Percentiles rank a stretch among this genome's conserved stretches.
Conservation (phyloP, 1,140 invertebrate genomes). For the Pseudomyrmex concolor region DNA sequence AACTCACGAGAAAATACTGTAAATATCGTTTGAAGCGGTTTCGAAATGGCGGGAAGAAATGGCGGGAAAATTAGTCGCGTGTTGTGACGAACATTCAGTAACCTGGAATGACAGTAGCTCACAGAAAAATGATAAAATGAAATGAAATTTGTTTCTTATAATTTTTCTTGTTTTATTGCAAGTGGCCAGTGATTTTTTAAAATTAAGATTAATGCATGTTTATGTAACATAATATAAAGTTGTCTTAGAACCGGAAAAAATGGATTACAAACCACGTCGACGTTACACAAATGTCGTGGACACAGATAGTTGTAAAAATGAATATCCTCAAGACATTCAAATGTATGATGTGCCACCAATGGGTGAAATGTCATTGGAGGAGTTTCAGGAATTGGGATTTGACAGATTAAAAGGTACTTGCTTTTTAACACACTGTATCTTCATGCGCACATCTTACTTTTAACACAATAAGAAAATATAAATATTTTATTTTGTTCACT, state of each 20-base stretch:
- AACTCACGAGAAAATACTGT: background rate
- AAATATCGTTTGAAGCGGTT: background rate
- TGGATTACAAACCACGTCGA: slow-evolving; percentile 60
- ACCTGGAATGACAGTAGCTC: background rate
- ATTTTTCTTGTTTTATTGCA: background rate
- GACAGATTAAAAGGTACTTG: slow-evolving; percentile 91
- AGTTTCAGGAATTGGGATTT: slow-evolving; percentile 95
- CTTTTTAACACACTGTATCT: background rate
- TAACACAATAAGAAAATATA: background rate
- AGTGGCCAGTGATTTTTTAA: background rate
- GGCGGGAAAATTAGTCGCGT: slow-evolving; percentile 20
- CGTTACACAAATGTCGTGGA: slow-evolving; percentile 25
- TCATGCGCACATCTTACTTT: background rate
- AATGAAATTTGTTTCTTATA: no score
- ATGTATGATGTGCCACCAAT: slow-evolving; percentile 93
- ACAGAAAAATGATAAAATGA: background rate
- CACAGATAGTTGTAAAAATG: slow-evolving; percentile 32
- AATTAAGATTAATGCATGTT: background rate
- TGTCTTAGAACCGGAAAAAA: background rate
- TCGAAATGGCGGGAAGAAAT: background rate
- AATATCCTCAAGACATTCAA: slow-evolving; percentile 91
- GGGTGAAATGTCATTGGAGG: slow-evolving; percentile 90
- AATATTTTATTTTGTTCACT: slow-evolving; percentile 46
- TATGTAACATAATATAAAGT: background rate
- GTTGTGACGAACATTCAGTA: background rate